Evolutionary conservation across 1,140 invertebrate genomes (phyloP), one percentile per base, ranked within the genome.

Genomic region (Anoplophora glabripennis): DNA sequence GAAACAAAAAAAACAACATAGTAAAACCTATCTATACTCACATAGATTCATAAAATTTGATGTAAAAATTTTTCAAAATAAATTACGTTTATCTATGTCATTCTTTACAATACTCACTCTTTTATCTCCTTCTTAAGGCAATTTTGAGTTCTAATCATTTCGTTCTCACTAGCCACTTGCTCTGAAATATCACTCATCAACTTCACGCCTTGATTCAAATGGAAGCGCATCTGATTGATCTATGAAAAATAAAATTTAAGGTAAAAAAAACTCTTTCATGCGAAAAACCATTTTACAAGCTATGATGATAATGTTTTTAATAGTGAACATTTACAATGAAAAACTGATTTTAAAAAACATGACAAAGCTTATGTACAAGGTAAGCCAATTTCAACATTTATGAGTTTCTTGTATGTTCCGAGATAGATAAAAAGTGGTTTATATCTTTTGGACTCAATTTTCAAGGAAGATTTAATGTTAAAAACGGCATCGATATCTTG

Each of bases 221-320:
- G 70, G 61, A 81, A 81, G 1, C 85, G 79, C 11, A 86, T 77
- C 72, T 81, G 77, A 66, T 86, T 87, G 35, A 86, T 79, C 83
- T 85, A 58, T 8, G 67, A 67, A 54, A 37, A 62, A 61, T 52
- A 18, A 21, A 48, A 21, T 35, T 55, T 49, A 53, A 60, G 36
- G 47, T 59, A 53, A 47, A 14, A 2, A 18, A 11, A 10, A 55
- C 35, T 59, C 8, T 21, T 46, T 44, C 11, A 40, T 1, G 14
- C 37, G 11, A 40, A 40, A 40, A 37, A 37, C 7, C n/a, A 37
- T 37, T n/a, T 37, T n/a, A 7, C 36, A 37, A 8, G 7, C 7
- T 7, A 37, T 8, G 36, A 37, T 8, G 7, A 7, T 37, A 37
- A n/a, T 37, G 7, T 37, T 37, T 37, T 8, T n/a, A 8, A 37